A percentile compares a stretch with the other conserved stretches of the same genome.
These are phyloP conservation scores for Pimephales promelas DNA, from an alignment of 2,113 vertebrate species.

Conservation along the genomic window DNA sequence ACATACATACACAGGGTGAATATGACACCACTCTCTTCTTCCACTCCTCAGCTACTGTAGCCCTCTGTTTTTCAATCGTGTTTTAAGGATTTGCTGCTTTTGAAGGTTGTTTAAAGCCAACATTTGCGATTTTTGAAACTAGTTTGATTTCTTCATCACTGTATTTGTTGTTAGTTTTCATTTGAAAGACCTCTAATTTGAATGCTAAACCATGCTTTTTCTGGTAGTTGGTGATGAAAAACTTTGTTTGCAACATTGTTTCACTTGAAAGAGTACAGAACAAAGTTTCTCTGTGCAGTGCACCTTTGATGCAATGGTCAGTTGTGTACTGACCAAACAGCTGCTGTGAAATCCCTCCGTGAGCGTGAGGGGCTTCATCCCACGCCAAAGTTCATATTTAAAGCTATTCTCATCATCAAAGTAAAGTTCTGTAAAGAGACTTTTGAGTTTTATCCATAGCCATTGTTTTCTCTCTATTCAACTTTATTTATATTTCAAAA, in stretches of 20 bases:
- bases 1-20: background rate
- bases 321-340: background rate
- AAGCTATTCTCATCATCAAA: background rate
- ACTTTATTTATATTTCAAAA: background rate
- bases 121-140: background rate
- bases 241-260: background rate
- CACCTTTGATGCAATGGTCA: background rate
- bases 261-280: background rate
- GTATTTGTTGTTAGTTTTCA: background rate
- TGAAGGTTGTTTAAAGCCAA: background rate
- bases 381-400: slow-evolving; percentile 9
- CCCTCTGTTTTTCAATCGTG: background rate
- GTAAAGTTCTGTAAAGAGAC: background rate
- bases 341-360: slow-evolving; percentile 22
- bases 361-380: background rate
- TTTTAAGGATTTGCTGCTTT: background rate
- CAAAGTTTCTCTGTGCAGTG: slow-evolving; percentile 21
- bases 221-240: background rate
- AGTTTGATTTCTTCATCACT: background rate
- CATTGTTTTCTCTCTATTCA: background rate
- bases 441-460: background rate
- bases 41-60: background rate
- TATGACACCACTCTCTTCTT: slow-evolving; percentile 4
- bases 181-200: background rate
- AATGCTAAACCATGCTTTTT: background rate